phyloP scores from a whole-genome alignment of 2,888 invertebrate species.

The Scaptomyza parva region DNA sequence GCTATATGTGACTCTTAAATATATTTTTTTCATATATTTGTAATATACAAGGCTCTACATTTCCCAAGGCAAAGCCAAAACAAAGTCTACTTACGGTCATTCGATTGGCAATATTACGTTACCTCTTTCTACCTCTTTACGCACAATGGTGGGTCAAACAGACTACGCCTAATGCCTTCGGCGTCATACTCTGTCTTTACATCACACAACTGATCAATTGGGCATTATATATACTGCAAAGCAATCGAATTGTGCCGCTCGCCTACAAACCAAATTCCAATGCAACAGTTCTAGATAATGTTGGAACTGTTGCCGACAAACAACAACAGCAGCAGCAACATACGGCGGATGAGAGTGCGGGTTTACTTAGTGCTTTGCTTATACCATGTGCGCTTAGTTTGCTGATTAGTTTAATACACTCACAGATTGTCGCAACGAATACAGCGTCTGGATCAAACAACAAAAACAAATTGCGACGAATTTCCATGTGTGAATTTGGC shows the following conservation, averaged over 20 bases:
- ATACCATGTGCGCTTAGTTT: constrained; percentile 91
- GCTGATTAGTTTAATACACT: constrained; percentile 91
- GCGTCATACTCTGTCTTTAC: constrained; percentile 91
- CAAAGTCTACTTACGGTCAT: constrained; percentile 94
- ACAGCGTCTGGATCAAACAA: constrained; percentile 78
- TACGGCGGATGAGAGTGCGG: constrained; percentile 84
- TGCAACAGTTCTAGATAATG: constrained; percentile 31
- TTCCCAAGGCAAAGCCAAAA: constrained; percentile 97
- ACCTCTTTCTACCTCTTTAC: constrained; percentile 93
- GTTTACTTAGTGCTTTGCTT: constrained; percentile 89
- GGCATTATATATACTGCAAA: constrained; percentile 84
- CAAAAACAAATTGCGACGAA: constrained; percentile 80
- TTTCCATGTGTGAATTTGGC: constrained; percentile 69
- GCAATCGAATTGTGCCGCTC: constrained; percentile 66
- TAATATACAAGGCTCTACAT: constrained; percentile 93
- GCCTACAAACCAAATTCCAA: constrained; percentile 39
- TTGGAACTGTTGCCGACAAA: constrained; percentile 19
- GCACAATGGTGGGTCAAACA: constrained; percentile 96
- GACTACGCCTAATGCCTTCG: constrained; percentile 91
- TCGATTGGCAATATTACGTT: constrained; percentile 92
- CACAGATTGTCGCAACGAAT: constrained; percentile 91
- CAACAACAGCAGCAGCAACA: constrained; percentile 26
- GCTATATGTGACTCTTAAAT: neutral
- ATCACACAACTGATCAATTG: constrained; percentile 87
- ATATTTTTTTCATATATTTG: constrained; percentile 2